Conservation (phyloP, 1,140 invertebrate genomes). For the Danaus plexippus region DNA sequence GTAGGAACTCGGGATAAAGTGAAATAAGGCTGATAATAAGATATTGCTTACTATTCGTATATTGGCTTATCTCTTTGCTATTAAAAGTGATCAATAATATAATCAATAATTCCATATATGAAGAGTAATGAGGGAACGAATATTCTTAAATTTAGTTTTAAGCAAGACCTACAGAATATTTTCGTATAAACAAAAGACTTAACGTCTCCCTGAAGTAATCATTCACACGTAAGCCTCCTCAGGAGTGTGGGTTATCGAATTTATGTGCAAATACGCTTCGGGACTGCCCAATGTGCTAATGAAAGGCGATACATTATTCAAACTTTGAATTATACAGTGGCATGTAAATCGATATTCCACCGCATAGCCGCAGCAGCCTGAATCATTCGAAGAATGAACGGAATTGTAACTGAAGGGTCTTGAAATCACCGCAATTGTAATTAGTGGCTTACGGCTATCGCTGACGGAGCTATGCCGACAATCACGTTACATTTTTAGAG, state of each 20-base stretch:
- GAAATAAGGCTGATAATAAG: constrained; percentile 6
- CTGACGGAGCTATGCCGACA: constrained; percentile 17
- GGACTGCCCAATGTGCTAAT: constrained; percentile 68
- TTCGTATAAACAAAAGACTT: constrained; percentile 3
- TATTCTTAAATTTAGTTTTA: too few species aligned
- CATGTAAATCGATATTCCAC: constrained; percentile 71
- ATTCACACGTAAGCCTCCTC: constrained; percentile 57
- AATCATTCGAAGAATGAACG: constrained; percentile 48
- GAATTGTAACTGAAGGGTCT: constrained; percentile 36
- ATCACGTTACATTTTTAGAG: too few species aligned
- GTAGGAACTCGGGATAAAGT: constrained; percentile 1
- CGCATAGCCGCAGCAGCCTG: constrained; percentile 58
- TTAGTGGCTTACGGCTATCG: constrained; percentile 28
- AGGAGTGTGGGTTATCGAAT: constrained; percentile 59
- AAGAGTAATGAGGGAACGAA: too few species aligned
- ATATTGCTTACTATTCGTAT: not conserved
- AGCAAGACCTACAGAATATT: too few species aligned
- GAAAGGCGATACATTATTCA: constrained; percentile 72
- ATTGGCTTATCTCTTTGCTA: too few species aligned
- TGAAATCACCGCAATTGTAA: constrained; percentile 36
- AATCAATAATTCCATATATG: too few species aligned
- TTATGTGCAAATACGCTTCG: constrained; percentile 68
- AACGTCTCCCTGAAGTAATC: constrained; percentile 34
- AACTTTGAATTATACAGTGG: constrained; percentile 69
- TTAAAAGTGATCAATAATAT: too few species aligned